These are phyloP conservation scores for Perca flavescens DNA, from an alignment of 2,113 vertebrate species.

Conservation along the genomic window DNA sequence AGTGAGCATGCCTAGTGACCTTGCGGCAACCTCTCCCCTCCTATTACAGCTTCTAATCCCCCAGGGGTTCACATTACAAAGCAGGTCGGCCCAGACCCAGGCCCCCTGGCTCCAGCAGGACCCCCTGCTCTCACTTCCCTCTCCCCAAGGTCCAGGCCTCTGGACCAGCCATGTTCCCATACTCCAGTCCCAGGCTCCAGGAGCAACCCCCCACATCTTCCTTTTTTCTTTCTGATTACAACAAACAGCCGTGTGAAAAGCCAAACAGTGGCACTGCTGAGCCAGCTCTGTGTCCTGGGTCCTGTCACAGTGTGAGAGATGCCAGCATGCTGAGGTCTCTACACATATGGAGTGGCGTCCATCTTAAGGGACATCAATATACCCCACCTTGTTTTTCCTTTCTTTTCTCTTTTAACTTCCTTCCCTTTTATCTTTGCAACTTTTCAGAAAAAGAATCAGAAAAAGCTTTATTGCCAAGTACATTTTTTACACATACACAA, in stretches of 20 bases:
- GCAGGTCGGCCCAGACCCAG: slow-evolving; percentile 75
- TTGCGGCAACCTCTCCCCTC: slow-evolving; percentile 84
- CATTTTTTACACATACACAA: no score
- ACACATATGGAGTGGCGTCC: slow-evolving; percentile 60
- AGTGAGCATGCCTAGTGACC: slow-evolving; percentile 85
- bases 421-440: slow-evolving; percentile 54
- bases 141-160: slow-evolving; percentile 77
- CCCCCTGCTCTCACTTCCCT: slow-evolving; percentile 70
- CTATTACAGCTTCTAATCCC: slow-evolving; percentile 84
- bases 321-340: slow-evolving; percentile 67
- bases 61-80: slow-evolving; percentile 88
- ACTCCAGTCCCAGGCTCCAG: slow-evolving; percentile 72
- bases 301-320: slow-evolving; percentile 69
- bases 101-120: slow-evolving; percentile 74
- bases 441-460: not conserved
- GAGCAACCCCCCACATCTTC: slow-evolving; percentile 39
- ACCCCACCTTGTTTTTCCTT: slow-evolving; percentile 49
- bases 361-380: slow-evolving; percentile 61
- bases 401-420: slow-evolving; percentile 36
- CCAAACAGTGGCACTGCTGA: slow-evolving; percentile 71
- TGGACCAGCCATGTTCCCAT: slow-evolving; percentile 71
- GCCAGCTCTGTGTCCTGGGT: slow-evolving; percentile 58
- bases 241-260: slow-evolving; percentile 71
- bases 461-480: no score
- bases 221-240: slow-evolving; percentile 70